Evolutionary conservation across 2,888 invertebrate genomes (phyloP).

Genomic region (Drosophila differens): DNA sequence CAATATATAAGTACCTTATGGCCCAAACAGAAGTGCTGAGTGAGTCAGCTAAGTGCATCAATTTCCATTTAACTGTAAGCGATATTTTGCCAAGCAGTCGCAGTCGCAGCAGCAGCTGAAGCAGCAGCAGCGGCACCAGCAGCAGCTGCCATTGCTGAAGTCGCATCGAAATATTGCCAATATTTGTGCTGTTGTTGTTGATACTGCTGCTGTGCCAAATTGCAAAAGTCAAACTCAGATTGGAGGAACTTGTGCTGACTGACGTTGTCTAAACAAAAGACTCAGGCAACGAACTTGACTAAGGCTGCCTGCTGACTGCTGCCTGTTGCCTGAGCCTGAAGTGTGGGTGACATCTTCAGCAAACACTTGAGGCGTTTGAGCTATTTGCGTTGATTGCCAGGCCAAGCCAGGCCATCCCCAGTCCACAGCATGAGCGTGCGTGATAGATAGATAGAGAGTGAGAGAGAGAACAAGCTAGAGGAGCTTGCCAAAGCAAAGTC

Average conservation of each 20-base stretch:
- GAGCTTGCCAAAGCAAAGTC: constrained; percentile 48
- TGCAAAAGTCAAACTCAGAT: constrained; percentile 76
- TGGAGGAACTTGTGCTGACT: constrained; percentile 53
- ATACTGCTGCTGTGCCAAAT: constrained; percentile 61
- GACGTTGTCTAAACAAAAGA: constrained; percentile 80
- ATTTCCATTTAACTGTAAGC: constrained; percentile 82
- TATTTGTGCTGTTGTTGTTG: constrained; percentile 63
- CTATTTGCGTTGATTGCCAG: constrained; percentile 80
- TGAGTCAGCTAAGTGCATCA: constrained; percentile 82
- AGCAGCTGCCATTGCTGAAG: constrained; percentile 32
- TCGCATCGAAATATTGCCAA: constrained; percentile 68
- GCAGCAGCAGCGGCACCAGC: constrained; percentile 20
- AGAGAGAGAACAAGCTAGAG: constrained; percentile 2
- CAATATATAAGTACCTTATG: constrained; percentile 63
- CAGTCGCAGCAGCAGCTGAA: constrained; percentile 11
- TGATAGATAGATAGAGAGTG: constrained; percentile 7
- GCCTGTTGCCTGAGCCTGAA: constrained; percentile 52
- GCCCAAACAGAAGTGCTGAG: constrained; percentile 72
- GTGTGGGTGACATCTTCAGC: constrained; percentile 82
- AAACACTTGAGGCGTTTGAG: constrained; percentile 82
- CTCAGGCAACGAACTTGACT: constrained; percentile 78
- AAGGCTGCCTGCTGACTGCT: constrained; percentile 46
- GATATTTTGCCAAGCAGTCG: constrained; percentile 59
- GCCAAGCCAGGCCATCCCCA: constrained; percentile 37
- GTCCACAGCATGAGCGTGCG: constrained; percentile 31